phyloP scores from a whole-genome alignment of 2,888 invertebrate species.

The Trissoscelio sp. region DNA sequence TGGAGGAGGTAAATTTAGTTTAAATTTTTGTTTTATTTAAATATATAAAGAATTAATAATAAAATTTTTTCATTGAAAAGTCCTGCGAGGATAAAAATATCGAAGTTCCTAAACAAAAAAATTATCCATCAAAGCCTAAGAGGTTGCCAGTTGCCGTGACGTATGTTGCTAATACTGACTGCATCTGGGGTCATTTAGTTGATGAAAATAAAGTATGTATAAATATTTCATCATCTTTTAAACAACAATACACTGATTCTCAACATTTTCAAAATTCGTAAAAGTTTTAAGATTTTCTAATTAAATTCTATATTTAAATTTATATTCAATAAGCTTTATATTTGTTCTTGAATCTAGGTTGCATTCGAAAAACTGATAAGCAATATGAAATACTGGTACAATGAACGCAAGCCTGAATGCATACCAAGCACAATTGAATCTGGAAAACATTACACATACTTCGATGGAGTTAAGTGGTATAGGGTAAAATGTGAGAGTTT shows the following conservation, averaged over 20 bases:
- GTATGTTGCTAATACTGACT: slow-evolving; percentile 86
- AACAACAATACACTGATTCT: neutral
- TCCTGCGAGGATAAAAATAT: slow-evolving; percentile 79
- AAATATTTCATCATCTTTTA: neutral
- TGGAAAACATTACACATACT: slow-evolving; percentile 83
- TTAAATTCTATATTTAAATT: neutral
- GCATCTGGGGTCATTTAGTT: slow-evolving; percentile 88
- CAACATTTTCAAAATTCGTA: neutral
- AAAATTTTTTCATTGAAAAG: neutral
- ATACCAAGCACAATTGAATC: slow-evolving; percentile 72
- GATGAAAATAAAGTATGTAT: slow-evolving; percentile 86
- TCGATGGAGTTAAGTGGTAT: slow-evolving; percentile 83
- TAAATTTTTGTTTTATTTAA: neutral
- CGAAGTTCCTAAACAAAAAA: too few species aligned
- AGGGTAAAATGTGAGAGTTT: slow-evolving; percentile 82
- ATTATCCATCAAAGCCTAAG: too few species aligned
- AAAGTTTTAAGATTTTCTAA: too few species aligned
- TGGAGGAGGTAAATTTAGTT: neutral
- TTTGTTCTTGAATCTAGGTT: slow-evolving; percentile 76
- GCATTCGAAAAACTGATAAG: slow-evolving; percentile 79
- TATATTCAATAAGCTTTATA: neutral
- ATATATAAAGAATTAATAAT: too few species aligned
- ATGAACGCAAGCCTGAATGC: slow-evolving; percentile 66
- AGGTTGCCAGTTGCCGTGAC: slow-evolving; percentile 87
- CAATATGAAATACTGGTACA: slow-evolving; percentile 83